Evolutionary conservation across 2,113 vertebrate species (phyloP).

Genomic region (Anoura caudifer): DNA sequence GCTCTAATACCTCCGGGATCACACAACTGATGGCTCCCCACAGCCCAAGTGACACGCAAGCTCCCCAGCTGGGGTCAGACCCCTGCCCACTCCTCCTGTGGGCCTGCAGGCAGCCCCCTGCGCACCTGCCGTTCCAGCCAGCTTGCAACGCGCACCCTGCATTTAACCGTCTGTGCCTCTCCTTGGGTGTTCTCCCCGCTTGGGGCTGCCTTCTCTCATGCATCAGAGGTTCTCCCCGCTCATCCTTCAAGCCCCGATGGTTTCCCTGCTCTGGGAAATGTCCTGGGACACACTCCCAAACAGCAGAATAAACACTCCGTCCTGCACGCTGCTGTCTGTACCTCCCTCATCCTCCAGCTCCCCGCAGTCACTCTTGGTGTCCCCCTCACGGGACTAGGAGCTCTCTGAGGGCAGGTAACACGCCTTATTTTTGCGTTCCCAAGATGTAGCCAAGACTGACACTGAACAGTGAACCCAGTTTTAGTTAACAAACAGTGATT

Average conservation of each 20-base stretch:
- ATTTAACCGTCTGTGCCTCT: background rate
- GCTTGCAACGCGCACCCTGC: too few relatives aligned
- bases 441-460: background rate
- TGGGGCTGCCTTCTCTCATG: background rate
- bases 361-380: background rate
- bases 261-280: background rate
- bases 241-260: background rate
- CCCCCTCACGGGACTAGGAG: background rate
- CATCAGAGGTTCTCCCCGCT: background rate
- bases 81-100: background rate
- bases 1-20: background rate
- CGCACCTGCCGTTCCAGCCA: background rate
- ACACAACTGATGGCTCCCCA: fast-evolving
- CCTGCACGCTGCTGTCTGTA: background rate
- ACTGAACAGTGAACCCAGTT: background rate
- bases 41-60: background rate
- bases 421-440: background rate
- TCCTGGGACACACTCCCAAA: background rate
- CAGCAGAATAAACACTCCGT: background rate
- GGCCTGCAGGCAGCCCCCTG: background rate
- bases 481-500: background rate
- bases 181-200: background rate
- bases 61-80: background rate
- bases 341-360: background rate
- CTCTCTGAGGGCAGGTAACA: background rate